Percentiles rank a stretch among this genome's conserved stretches.
Evolutionary conservation across 2,888 invertebrate species (phyloP).

Genomic region (Rapana venosa): DNA sequence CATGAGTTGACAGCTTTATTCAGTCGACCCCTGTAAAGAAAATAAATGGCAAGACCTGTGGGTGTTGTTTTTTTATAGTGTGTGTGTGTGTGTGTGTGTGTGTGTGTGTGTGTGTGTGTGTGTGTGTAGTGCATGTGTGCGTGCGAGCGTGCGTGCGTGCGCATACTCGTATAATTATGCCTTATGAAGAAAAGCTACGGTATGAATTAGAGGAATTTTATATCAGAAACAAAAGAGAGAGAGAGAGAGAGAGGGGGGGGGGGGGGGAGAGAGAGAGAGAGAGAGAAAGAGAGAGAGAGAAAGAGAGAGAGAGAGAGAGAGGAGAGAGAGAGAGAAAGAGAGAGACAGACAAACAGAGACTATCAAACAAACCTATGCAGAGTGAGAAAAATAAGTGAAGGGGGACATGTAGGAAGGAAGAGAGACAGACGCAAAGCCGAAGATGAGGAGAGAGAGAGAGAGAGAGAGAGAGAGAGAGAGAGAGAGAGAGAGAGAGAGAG

Average conservation of each 20-base stretch:
- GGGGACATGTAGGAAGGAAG: no score
- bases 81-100: neutral
- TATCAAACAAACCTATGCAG: no score
- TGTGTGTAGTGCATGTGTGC: no score
- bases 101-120: neutral
- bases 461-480: neutral
- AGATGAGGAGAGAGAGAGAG: neutral
- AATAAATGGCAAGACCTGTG: neutral
- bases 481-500: neutral
- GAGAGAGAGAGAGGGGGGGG: neutral
- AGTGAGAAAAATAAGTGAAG: no score
- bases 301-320: neutral
- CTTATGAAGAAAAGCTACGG: neutral
- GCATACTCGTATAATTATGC: neutral
- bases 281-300: neutral
- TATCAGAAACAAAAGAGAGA: neutral
- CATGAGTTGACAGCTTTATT: no score
- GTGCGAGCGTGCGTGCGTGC: neutral
- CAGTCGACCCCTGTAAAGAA: no score
- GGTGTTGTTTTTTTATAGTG: neutral
- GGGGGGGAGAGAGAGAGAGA: neutral
- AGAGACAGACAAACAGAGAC: no score
- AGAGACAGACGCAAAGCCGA: no score
- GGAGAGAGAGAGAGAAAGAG: neutral
- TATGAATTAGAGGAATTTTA: neutral